A percentile compares a stretch with the other conserved stretches of the same genome.
Evolutionary conservation across 2,888 invertebrate genomes (phyloP).

Genomic region (Quadriops clusia): DNA sequence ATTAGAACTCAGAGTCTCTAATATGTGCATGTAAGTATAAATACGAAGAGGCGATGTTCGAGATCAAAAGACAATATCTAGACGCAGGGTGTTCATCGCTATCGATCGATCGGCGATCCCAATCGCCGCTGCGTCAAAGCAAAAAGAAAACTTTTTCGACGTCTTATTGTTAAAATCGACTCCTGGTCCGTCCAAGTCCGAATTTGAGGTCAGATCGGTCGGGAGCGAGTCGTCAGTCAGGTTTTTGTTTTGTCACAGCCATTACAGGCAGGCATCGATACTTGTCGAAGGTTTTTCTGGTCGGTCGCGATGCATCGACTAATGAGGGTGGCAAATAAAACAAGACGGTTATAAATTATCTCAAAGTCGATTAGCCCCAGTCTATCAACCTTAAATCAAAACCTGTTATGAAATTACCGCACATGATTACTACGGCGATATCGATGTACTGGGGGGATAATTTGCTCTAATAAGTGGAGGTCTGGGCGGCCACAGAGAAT

Average conservation of each 20-base stretch:
- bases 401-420: constrained; percentile 37
- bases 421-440: constrained; percentile 31
- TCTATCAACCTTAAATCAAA: constrained; percentile 37
- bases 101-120: too few relatives aligned
- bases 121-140: too few relatives aligned
- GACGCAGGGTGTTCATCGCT: too few relatives aligned
- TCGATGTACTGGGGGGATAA: constrained; percentile 33
- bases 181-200: too few relatives aligned
- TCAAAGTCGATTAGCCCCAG: constrained; percentile 35
- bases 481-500: too few relatives aligned
- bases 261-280: constrained; percentile 34
- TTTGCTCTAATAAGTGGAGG: constrained; percentile 27
- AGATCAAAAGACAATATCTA: too few relatives aligned
- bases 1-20: too few relatives aligned
- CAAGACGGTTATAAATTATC: constrained; percentile 36
- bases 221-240: constrained; percentile 31
- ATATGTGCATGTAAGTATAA: too few relatives aligned
- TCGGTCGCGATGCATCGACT: constrained; percentile 28
- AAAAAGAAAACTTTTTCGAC: too few relatives aligned
- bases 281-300: constrained; percentile 31
- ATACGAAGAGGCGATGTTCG: too few relatives aligned
- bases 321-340: constrained; percentile 37
- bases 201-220: constrained; percentile 18
- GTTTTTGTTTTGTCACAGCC: constrained; percentile 36
- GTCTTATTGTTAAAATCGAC: too few relatives aligned